These are phyloP conservation scores for Chaetorhynchus papuensis DNA, from an alignment of 2,113 vertebrate species.

Conservation along the genomic window DNA sequence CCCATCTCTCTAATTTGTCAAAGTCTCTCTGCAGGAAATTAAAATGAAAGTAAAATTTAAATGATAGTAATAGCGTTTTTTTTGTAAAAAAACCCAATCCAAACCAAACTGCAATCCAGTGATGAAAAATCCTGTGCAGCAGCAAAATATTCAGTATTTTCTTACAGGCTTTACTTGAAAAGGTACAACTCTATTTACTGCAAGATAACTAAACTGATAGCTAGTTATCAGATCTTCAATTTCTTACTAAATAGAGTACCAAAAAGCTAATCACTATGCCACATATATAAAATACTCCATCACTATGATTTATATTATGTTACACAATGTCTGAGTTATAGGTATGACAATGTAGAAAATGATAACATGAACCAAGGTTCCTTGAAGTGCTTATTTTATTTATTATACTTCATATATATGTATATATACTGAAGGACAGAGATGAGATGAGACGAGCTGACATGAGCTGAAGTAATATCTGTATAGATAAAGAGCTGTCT, in stretches of 20 bases:
- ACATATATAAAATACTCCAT: not conserved
- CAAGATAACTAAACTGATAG: not conserved
- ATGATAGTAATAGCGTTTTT: fast-evolving
- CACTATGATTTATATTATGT: not conserved
- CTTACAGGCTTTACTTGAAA: not conserved
- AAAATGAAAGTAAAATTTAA: not conserved
- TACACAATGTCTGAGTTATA: not conserved
- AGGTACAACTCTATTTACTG: not conserved
- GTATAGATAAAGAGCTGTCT: not conserved
- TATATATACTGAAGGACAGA: not conserved
- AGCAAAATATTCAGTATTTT: not conserved
- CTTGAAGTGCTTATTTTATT: not conserved
- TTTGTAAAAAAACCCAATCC: not conserved
- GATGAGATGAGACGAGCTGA: not conserved
- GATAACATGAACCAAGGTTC: not conserved
- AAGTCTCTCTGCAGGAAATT: not conserved
- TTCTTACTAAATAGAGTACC: not conserved
- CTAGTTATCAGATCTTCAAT: not conserved
- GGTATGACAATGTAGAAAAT: not conserved
- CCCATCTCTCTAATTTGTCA: not conserved
- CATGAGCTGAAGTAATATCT: not conserved
- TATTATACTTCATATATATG: not conserved
- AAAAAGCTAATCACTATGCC: not conserved
- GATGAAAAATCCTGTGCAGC: not conserved
- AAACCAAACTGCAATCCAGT: not conserved